A percentile compares a stretch with the other conserved stretches of the same genome.
These are phyloP conservation scores for Bombycilla garrulus DNA, from an alignment of 2,113 vertebrate species.

Conservation along the genomic window DNA sequence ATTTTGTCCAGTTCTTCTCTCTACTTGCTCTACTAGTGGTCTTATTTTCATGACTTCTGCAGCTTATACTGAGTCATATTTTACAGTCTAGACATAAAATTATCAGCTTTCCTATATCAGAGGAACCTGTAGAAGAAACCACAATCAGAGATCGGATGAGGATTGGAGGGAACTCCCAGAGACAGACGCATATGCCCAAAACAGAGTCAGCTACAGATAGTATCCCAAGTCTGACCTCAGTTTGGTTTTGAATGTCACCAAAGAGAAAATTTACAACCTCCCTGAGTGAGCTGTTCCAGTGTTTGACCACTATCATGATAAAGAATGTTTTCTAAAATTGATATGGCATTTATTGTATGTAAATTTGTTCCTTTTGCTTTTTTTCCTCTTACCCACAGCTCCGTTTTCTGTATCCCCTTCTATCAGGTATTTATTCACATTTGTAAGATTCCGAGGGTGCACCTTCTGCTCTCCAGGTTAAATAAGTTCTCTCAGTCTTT, in stretches of 20 bases:
- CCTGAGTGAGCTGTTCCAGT: neutral
- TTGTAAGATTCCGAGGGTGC: too few species aligned
- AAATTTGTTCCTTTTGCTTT: neutral
- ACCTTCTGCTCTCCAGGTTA: neutral
- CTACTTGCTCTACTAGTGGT: neutral
- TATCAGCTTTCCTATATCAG: neutral
- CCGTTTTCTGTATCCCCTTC: neutral
- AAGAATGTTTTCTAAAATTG: neutral
- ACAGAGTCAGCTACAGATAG: neutral
- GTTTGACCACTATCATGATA: neutral
- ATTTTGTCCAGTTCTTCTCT: neutral
- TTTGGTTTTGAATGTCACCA: neutral
- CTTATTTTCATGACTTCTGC: neutral
- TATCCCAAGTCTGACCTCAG: neutral
- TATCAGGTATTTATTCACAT: neutral
- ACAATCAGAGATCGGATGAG: neutral
- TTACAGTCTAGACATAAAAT: neutral
- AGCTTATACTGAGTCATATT: neutral
- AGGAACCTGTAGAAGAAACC: neutral
- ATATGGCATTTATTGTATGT: neutral
- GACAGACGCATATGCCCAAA: neutral
- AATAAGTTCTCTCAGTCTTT: neutral
- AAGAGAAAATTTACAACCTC: neutral
- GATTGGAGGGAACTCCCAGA: neutral
- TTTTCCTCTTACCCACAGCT: neutral